A percentile compares a stretch with the other conserved stretches of the same genome.
These are phyloP conservation scores for Spilosoma lubricipeda DNA, from an alignment of 2,888 invertebrate species.

Conservation along the genomic window DNA sequence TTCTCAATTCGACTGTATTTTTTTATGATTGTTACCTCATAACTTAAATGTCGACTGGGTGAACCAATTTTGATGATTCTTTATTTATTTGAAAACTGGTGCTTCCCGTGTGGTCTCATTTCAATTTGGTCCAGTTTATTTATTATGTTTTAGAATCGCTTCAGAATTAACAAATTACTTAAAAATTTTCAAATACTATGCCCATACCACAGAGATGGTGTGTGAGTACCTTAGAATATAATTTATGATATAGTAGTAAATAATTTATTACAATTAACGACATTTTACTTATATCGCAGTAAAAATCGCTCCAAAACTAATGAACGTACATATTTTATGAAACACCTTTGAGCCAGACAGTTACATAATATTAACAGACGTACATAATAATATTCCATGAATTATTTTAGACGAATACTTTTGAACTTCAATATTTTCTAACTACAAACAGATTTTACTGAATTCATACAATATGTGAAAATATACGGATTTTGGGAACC, in stretches of 20 bases:
- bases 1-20: too few relatives aligned
- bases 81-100: too few relatives aligned
- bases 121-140: too few relatives aligned
- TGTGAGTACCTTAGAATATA: not conserved
- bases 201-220: not conserved
- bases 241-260: not conserved
- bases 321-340: not conserved
- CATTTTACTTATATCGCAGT: not conserved
- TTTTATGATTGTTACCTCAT: too few relatives aligned
- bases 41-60: too few relatives aligned
- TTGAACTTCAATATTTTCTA: not conserved
- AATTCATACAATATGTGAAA: too few relatives aligned
- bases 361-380: too few relatives aligned
- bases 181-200: not conserved
- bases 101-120: too few relatives aligned
- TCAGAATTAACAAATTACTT: not conserved
- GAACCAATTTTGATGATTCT: too few relatives aligned
- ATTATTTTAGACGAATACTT: not conserved
- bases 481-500: not conserved
- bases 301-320: not conserved
- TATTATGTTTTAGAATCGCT: not conserved
- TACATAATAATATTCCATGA: not conserved
- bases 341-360: not conserved
- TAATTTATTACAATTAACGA: slow-evolving; percentile 1
- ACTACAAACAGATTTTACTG: too few relatives aligned